Base-by-base conservation (phyloP, 2,888 invertebrate species). In the Dasysyrphus albostriatus region DNA sequence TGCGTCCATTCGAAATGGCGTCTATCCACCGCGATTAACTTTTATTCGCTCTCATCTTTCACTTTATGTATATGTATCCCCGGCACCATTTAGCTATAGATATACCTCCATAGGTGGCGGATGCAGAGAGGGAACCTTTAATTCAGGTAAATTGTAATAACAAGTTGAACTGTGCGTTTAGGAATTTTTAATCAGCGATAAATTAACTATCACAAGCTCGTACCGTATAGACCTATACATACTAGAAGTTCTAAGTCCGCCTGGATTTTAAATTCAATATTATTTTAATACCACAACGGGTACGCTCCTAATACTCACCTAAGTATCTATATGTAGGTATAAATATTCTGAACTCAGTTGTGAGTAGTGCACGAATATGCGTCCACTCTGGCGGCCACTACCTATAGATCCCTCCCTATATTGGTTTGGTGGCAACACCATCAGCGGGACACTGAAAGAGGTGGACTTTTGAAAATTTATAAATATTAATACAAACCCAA, bases 401-500 rank as follows among this genome's bases (percentile, higher is more conserved):
- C n/a, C n/a, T n/a, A n/a, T n/a, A n/a, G n/a, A n/a, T 67, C 19
- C 42, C 32, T 12, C 19, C 32, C n/a, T n/a, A 8, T 9, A 19
- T 24, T 24, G 24, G 24, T 24, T 24, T 51, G 49, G 19, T 1
- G 3, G 16, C 8, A 19, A 0, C 44, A 19, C n/a, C 12, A 49
- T n/a, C 6, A 19, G 4, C 44, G 34, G 24, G 7, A 49, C 47
- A 29, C 24, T 49, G 67, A 10, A 8, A 29, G 5, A 24, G 34
- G 63, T 58, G 37, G 42, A 29, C 61, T 58, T 65, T 65, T 69
- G 51, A 24, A 83, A 87, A 87, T 88, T 88, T 83, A 88, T 83
- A 88, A 88, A 88, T 88, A 88, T 88, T 88, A 88, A 88, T 88
- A 88, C 88, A 79, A n/a, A 76, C 54, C 70, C 56, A 59, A 88